Percentiles rank a stretch among this genome's conserved stretches.
Conservation (phyloP, 2,113 vertebrate genomes). For the Zosterops hypoxanthus region DNA sequence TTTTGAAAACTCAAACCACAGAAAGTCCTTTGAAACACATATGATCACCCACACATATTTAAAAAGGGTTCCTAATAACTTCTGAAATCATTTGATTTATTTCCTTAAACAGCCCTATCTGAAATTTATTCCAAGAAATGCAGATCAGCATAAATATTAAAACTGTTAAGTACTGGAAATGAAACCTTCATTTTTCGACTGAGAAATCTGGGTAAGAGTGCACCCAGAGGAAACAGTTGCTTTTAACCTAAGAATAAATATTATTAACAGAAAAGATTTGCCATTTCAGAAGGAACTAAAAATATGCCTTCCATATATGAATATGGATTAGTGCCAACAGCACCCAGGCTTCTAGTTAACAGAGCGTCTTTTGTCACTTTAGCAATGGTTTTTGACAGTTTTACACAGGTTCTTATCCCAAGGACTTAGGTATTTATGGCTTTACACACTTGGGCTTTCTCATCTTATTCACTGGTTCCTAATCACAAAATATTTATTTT, state of each 20-base stretch:
- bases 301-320: constrained; percentile 1
- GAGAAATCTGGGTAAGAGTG: neutral
- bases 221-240: neutral
- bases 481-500: constrained; percentile 58
- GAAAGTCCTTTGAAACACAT: neutral
- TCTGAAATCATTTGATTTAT: neutral
- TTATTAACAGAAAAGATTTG: constrained; percentile 1
- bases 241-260: neutral
- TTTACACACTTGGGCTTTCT: constrained; percentile 62
- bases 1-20: neutral
- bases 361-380: constrained; percentile 65
- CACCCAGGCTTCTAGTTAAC: constrained; percentile 27
- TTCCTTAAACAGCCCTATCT: neutral
- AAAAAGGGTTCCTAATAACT: neutral
- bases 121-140: constrained; percentile 5
- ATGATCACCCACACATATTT: neutral
- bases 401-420: constrained; percentile 74
- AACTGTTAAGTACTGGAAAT: neutral
- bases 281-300: constrained; percentile 47
- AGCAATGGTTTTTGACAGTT: constrained; percentile 74
- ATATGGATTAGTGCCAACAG: neutral
- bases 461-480: constrained; percentile 52
- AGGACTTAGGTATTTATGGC: constrained; percentile 73
- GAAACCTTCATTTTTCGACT: constrained; percentile 6
- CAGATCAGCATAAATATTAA: neutral